Conservation (phyloP, 2,113 vertebrate species). For the Struthidea cinerea region DNA sequence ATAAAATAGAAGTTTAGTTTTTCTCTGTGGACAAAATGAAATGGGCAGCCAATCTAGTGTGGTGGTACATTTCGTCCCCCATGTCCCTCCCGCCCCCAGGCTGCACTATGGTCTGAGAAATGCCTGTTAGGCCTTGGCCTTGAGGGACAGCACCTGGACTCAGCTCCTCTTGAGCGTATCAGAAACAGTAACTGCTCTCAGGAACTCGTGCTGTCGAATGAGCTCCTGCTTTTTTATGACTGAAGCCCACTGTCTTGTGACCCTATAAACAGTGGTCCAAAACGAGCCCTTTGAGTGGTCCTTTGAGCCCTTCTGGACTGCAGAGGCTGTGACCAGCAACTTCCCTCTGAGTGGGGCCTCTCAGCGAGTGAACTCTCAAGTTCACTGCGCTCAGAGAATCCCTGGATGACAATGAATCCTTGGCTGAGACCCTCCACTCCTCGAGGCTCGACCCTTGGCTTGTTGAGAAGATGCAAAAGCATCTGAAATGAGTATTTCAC, state of each 20-base stretch:
- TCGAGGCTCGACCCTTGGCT: background rate
- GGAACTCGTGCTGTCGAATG: background rate
- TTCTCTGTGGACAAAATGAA: background rate
- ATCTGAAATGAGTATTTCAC: background rate
- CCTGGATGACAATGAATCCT: rapidly evolving
- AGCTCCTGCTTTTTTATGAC: background rate
- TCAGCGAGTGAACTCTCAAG: background rate
- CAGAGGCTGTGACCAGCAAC: background rate
- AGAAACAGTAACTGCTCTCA: background rate
- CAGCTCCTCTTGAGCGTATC: background rate
- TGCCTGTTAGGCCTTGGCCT: background rate
- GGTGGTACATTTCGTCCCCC: background rate
- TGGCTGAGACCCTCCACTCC: background rate
- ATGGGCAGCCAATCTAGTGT: background rate
- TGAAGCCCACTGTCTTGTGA: background rate
- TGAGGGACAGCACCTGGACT: background rate
- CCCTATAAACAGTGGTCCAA: background rate
- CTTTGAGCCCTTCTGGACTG: background rate
- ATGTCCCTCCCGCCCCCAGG: no score
- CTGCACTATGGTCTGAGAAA: background rate
- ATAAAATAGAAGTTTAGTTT: background rate
- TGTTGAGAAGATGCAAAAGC: background rate
- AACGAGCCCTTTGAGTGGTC: background rate
- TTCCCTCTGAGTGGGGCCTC: background rate
- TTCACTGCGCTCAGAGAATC: background rate